phyloP scores from a whole-genome alignment of 1,140 invertebrate species.

The Eubasilissa regina region DNA sequence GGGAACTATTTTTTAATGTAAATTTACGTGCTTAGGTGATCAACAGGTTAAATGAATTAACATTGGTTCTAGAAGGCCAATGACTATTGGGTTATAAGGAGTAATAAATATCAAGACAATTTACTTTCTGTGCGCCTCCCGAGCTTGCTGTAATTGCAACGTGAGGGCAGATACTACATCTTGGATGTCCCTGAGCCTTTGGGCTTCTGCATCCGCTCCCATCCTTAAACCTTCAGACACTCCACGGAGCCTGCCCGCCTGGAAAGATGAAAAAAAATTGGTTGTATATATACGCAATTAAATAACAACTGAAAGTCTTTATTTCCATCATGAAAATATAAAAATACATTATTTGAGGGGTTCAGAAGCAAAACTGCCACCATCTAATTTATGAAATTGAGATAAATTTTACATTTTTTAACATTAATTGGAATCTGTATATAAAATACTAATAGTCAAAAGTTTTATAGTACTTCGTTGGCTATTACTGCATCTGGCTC shows the following conservation, averaged over 20 bases:
- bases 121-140: slow-evolving; percentile 69
- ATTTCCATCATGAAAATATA: neutral
- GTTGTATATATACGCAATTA: neutral
- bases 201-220: slow-evolving; percentile 74
- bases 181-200: slow-evolving; percentile 72
- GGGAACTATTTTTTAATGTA: too few relatives aligned
- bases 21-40: too few relatives aligned
- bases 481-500: too few relatives aligned
- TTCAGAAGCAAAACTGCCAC: too few relatives aligned
- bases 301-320: neutral
- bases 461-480: neutral
- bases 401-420: neutral
- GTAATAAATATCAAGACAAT: too few relatives aligned
- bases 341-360: neutral
- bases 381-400: neutral
- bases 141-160: slow-evolving; percentile 74
- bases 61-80: too few relatives aligned
- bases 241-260: slow-evolving; percentile 68
- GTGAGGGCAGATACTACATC: slow-evolving; percentile 73
- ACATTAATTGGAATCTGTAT: neutral
- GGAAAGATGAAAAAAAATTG: slow-evolving; percentile 30
- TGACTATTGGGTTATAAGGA: too few relatives aligned
- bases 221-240: slow-evolving; percentile 73
- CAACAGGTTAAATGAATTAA: too few relatives aligned
- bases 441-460: neutral